A percentile compares a stretch with the other conserved stretches of the same genome.
Evolutionary conservation across 2,888 invertebrate genomes (phyloP).

Genomic region (Cybosia mesomella): DNA sequence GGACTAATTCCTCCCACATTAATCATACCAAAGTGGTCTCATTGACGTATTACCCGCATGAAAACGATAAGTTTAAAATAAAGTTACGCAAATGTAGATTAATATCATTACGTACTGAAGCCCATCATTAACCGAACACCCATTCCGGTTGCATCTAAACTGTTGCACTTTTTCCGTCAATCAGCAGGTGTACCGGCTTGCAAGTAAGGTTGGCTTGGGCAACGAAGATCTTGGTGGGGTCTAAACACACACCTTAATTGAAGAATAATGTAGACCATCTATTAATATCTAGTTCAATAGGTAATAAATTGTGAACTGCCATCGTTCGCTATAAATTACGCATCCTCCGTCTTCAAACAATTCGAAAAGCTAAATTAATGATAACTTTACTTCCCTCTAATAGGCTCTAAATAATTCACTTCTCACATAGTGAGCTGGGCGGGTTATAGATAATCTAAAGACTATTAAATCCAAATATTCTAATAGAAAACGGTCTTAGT

Average conservation of each 20-base stretch:
- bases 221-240: too few species aligned
- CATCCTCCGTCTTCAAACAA: slow-evolving; percentile 32
- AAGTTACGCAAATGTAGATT: too few species aligned
- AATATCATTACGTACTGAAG: too few species aligned
- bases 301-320: slow-evolving; percentile 15
- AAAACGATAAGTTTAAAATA: too few species aligned
- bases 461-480: slow-evolving; percentile 71
- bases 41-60: too few species aligned
- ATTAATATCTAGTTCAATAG: background rate
- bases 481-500: slow-evolving; percentile 71
- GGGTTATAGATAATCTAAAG: slow-evolving; percentile 55
- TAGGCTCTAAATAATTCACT: slow-evolving; percentile 52
- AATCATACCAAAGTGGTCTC: too few species aligned
- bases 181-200: too few species aligned
- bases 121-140: too few species aligned
- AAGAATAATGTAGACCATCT: background rate
- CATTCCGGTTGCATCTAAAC: too few species aligned
- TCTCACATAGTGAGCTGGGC: slow-evolving; percentile 42
- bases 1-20: background rate
- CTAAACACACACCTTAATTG: background rate
- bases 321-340: slow-evolving; percentile 34
- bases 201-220: too few species aligned
- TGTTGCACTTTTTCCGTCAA: too few species aligned
- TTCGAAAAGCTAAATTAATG: slow-evolving; percentile 27
- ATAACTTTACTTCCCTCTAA: slow-evolving; percentile 29